Conservation (phyloP, 2,888 invertebrate genomes). For the Oligia latruncula region DNA sequence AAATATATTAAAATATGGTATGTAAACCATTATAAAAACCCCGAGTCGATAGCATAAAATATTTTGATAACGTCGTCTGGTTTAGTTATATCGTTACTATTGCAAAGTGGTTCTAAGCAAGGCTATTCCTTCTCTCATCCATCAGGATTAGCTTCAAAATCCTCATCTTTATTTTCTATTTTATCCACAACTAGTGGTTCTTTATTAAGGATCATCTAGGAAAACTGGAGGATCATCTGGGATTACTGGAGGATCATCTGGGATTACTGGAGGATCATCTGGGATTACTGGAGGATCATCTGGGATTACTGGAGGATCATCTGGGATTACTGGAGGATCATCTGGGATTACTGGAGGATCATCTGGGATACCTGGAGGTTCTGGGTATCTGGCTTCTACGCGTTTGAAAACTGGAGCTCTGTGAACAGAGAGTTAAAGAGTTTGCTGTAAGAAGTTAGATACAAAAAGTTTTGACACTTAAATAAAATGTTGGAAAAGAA, state of each 20-base stretch:
- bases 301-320: no score
- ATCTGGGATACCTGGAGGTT: no score
- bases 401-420: conserved; percentile 27
- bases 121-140: no score
- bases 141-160: neutral
- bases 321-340: no score
- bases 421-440: conserved; percentile 20
- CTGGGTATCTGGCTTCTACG: neutral
- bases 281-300: no score
- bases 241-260: no score
- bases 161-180: no score
- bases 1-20: neutral
- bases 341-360: no score
- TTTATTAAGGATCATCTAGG: no score
- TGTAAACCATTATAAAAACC: neutral
- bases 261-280: no score
- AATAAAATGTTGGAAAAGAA: neutral
- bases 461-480: neutral
- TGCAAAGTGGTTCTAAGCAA: neutral
- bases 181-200: no score
- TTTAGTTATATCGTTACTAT: neutral
- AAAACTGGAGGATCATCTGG: no score
- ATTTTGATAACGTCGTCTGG: neutral
- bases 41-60: neutral
- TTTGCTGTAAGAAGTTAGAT: neutral